Evolutionary conservation across 2,113 vertebrate genomes (phyloP).

Genomic region (Notothenia rossii): DNA sequence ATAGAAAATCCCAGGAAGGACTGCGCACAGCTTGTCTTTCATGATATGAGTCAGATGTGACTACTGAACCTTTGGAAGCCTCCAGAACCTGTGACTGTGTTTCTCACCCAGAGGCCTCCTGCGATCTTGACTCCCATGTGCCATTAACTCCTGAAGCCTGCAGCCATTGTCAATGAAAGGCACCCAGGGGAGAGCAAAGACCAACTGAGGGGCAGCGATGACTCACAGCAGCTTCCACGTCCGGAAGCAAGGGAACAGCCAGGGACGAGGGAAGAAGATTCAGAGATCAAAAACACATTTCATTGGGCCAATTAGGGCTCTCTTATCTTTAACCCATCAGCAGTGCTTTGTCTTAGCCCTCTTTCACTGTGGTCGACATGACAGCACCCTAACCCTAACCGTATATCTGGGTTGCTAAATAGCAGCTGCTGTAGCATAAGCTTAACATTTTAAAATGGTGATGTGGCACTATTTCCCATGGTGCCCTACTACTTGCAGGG

Average conservation of each 20-base stretch:
- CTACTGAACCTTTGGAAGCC: slow-evolving; percentile 15
- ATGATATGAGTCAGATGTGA: slow-evolving; percentile 2
- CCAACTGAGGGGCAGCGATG: slow-evolving; percentile 58
- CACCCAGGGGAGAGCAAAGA: slow-evolving; percentile 67
- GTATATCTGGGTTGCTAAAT: slow-evolving; percentile 33
- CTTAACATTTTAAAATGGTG: slow-evolving; percentile 58
- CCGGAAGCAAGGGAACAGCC: slow-evolving; percentile 57
- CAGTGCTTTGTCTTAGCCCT: slow-evolving; percentile 35
- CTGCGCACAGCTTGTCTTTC: background rate
- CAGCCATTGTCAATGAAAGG: slow-evolving; percentile 68
- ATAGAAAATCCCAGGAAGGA: slow-evolving; percentile 33
- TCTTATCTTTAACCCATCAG: slow-evolving; percentile 50
- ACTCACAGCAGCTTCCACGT: slow-evolving; percentile 68
- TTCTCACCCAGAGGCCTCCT: slow-evolving; percentile 37
- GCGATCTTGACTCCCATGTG: slow-evolving; percentile 38
- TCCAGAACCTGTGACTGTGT: slow-evolving; percentile 21
- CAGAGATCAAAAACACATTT: slow-evolving; percentile 61
- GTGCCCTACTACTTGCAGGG: slow-evolving; percentile 32
- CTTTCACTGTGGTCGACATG: slow-evolving; percentile 9
- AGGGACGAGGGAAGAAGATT: slow-evolving; percentile 29
- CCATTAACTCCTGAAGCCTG: slow-evolving; percentile 57
- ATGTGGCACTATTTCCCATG: slow-evolving; percentile 65
- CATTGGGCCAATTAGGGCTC: slow-evolving; percentile 60
- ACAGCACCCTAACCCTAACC: background rate
- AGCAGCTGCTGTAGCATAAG: slow-evolving; percentile 56